Conservation (phyloP, 2,797 vertebrate species). For the Cercopithecus mitis region DNA sequence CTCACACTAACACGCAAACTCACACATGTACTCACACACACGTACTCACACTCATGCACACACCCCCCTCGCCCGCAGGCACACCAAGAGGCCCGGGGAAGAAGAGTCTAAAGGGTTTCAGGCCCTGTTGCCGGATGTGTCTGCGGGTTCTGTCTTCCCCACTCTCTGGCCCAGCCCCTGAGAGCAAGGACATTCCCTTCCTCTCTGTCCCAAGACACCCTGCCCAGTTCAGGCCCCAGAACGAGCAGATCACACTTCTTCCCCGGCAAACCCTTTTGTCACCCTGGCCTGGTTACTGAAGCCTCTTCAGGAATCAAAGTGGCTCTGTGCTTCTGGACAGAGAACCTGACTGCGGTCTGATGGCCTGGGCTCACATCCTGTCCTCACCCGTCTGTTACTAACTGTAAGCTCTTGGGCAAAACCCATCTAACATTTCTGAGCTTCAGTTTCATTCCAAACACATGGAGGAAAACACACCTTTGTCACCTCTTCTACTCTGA, state of each 20-base stretch:
- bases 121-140: rapidly evolving
- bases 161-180: not conserved
- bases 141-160: not conserved
- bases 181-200: not conserved
- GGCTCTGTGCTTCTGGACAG: rapidly evolving
- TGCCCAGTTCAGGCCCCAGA: not conserved
- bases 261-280: not conserved
- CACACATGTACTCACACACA: too few species aligned
- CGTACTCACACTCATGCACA: not conserved
- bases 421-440: not conserved
- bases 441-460: not conserved
- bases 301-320: not conserved
- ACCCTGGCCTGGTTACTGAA: not conserved
- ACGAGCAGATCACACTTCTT: not conserved
- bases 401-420: not conserved
- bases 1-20: not conserved
- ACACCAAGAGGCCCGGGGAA: rapidly evolving
- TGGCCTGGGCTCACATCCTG: not conserved
- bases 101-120: not conserved
- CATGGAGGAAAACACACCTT: not conserved
- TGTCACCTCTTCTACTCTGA: not conserved
- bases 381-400: not conserved
- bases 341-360: not conserved
- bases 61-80: not conserved
- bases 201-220: not conserved